These are phyloP conservation scores for Paradoxurus hermaphroditus DNA, from an alignment of 2,113 vertebrate genomes.

Conservation along the genomic window DNA sequence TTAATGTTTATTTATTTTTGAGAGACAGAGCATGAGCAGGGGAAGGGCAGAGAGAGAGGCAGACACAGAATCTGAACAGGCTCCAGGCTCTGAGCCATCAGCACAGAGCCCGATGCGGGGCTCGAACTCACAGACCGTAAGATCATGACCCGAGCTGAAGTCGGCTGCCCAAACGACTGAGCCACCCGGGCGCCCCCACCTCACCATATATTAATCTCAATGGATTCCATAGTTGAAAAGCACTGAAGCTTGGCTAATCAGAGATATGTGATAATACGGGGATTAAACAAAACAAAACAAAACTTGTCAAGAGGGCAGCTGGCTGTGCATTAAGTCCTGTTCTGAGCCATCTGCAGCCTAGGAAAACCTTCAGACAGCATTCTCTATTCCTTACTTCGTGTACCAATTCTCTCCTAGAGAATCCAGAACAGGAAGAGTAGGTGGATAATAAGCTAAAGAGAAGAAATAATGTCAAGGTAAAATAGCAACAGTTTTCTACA, in stretches of 20 bases:
- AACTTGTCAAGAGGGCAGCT: background rate
- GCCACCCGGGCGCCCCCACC: no score
- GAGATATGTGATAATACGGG: background rate
- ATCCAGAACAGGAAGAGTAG: background rate
- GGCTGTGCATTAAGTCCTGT: background rate
- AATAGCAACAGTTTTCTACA: slow-evolving; percentile 2
- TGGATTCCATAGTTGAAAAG: background rate
- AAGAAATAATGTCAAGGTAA: slow-evolving; percentile 3
- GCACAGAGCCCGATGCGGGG: no score
- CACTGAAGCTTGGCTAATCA: background rate
- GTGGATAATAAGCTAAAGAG: background rate
- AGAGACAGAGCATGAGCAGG: no score
- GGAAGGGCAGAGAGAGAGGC: no score
- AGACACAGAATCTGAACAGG: no score
- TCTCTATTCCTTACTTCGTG: background rate
- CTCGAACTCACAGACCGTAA: no score
- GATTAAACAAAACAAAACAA: background rate
- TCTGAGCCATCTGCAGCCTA: background rate
- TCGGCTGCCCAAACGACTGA: no score
- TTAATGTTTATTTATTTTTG: no score
- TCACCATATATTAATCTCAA: background rate
- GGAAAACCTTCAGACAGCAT: background rate
- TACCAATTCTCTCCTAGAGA: background rate
- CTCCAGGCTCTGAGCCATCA: no score
- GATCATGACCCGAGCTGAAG: no score